Percentiles rank a stretch among this genome's conserved stretches.
Evolutionary conservation across 2,888 invertebrate genomes (phyloP).

Genomic region (Nephrotoma guestfalica): DNA sequence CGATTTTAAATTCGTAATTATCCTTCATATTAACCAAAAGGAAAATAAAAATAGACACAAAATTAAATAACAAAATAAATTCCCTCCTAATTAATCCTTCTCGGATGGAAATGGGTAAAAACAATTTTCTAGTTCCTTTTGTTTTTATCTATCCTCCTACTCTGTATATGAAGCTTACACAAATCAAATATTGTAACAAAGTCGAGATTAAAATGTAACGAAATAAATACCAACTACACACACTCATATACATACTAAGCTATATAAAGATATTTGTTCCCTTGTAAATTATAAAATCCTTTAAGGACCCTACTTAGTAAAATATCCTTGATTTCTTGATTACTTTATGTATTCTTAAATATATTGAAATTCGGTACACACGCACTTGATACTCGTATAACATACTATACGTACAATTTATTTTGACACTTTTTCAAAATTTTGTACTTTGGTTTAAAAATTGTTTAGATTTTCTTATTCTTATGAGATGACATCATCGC

Average conservation of each 20-base stretch:
- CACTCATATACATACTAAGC: not conserved
- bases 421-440: not conserved
- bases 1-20: not conserved
- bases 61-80: not conserved
- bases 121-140: not conserved
- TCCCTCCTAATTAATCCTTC: not conserved
- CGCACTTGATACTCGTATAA: not conserved
- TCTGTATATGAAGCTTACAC: not conserved
- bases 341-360: not conserved
- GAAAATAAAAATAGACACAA: not conserved
- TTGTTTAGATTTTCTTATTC: too few species aligned
- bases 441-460: not conserved
- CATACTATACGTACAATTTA: not conserved
- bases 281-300: not conserved
- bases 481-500: not conserved
- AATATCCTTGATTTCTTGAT: not conserved
- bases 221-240: not conserved
- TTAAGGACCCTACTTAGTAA: not conserved
- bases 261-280: too few species aligned
- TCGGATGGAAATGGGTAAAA: not conserved
- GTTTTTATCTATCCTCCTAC: too few species aligned
- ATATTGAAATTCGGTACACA: not conserved
- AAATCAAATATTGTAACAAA: not conserved
- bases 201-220: not conserved
- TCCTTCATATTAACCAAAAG: not conserved